Evolutionary conservation across 2,113 vertebrate species (phyloP), one percentile per base, ranked within the genome.

Genomic region (Pleuronectes platessa): DNA sequence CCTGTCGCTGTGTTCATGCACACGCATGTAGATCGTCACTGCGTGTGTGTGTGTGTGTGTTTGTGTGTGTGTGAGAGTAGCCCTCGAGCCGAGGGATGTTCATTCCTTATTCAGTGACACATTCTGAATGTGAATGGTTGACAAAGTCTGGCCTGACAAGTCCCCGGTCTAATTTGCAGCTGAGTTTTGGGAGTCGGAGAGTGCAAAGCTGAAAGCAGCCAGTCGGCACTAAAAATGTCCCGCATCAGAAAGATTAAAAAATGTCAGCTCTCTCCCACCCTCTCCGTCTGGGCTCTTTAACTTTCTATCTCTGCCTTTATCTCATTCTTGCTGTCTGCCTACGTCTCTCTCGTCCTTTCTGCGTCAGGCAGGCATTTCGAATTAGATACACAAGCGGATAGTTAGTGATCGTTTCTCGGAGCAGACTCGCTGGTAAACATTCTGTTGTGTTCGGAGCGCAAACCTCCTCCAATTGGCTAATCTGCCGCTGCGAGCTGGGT

Each of bases 91-190:
- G 66, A 35, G 71, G 49, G 68, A 66, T 40, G 37, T 71, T 86
- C 76, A 82, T 86, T 66, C 56, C 58, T 85, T 83, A 86, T 87
- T 89, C 79, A 82, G 66, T 71, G 64, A 62, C 62, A 73, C 35
- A 63, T 27, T 61, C 51, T 3, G 11, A 71, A 71, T 58, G 81
- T 8, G 21, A 63, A 60, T 49, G 40, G 37, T 64, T 70, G 60
- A 78, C 31, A 45, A 61, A 82, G 71, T 65, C 23, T 40, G 23
- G 4, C 56, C n/a, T 68, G 78, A 88, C 71, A 85, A 71, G 74
- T 78, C 72, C 35, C 64, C 20, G 0, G 71, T 78, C 59, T 76
- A 55, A 76, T 76, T 64, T 71, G 53, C 61, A 72, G 53, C 23
- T 53, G 8, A 35, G 3, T 53, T 53, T 53, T 53, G 17, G 47